Conservation (phyloP, 2,888 invertebrate species). For the Synergus itoensis region DNA sequence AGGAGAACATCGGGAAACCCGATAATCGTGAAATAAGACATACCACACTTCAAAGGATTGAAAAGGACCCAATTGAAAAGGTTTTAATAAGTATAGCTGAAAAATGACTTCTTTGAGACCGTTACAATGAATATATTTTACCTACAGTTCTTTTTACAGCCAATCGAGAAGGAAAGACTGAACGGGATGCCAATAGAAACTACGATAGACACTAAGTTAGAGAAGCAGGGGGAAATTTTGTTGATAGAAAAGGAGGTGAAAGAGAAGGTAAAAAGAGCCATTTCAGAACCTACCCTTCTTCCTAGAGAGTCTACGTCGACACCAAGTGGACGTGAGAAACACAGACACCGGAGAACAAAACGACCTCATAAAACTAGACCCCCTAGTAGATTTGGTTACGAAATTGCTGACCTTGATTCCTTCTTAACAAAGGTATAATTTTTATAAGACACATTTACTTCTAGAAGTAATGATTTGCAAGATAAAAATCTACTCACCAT, state of each 20-base stretch:
- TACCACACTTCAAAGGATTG: slow-evolving; percentile 55
- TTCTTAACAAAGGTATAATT: slow-evolving; percentile 85
- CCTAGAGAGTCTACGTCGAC: slow-evolving; percentile 76
- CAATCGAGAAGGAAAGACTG: slow-evolving; percentile 54
- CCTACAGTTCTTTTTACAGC: slow-evolving; percentile 44
- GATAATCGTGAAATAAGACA: slow-evolving; percentile 63
- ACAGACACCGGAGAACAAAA: slow-evolving; percentile 71
- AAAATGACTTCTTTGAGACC: too few relatives aligned
- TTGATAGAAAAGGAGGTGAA: slow-evolving; percentile 57
- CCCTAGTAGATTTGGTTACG: slow-evolving; percentile 84
- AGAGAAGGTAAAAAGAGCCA: slow-evolving; percentile 78
- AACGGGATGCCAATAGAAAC: slow-evolving; percentile 37
- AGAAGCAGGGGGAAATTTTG: slow-evolving; percentile 48
- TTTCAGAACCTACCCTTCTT: slow-evolving; percentile 79
- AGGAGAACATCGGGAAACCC: slow-evolving; percentile 60
- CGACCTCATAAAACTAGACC: slow-evolving; percentile 67
- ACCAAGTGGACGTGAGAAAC: slow-evolving; percentile 74
- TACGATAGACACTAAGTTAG: slow-evolving; percentile 38
- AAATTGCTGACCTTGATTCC: slow-evolving; percentile 88
- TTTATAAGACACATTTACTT: neutral
- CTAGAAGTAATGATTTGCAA: neutral
- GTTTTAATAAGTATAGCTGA: slow-evolving; percentile 43
- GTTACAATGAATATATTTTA: too few relatives aligned
- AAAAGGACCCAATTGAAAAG: slow-evolving; percentile 59
- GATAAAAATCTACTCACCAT: neutral